Percentiles rank a stretch among this genome's conserved stretches.
These are phyloP conservation scores for Lates calcarifer DNA, from an alignment of 2,113 vertebrate species.

Conservation along the genomic window DNA sequence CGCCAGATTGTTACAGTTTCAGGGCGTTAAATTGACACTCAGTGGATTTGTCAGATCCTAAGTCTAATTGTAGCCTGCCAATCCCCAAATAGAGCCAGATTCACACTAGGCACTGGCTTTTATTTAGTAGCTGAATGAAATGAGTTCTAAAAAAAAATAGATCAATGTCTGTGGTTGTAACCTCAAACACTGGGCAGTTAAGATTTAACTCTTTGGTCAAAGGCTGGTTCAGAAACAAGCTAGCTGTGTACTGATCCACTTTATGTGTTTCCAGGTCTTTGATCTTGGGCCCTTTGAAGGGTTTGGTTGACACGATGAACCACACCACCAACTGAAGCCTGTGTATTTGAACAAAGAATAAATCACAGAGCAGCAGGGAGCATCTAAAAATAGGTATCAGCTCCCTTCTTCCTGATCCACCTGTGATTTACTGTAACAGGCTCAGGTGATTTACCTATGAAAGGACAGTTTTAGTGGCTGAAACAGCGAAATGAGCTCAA, in stretches of 20 bases:
- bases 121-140: background rate
- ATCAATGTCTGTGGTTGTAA: slow-evolving; percentile 11
- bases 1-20: background rate
- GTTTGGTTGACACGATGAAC: slow-evolving; percentile 53
- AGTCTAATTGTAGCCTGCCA: slow-evolving; percentile 6
- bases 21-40: slow-evolving; percentile 9
- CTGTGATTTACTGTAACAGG: slow-evolving; percentile 58
- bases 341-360: slow-evolving; percentile 70
- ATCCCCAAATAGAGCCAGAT: background rate
- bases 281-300: slow-evolving; percentile 70
- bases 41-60: slow-evolving; percentile 31
- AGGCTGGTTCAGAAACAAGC: background rate
- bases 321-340: slow-evolving; percentile 49
- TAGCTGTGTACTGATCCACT: slow-evolving; percentile 36
- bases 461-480: slow-evolving; percentile 27
- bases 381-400: slow-evolving; percentile 67
- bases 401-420: slow-evolving; percentile 44
- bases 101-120: background rate
- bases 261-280: slow-evolving; percentile 62
- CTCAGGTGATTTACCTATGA: slow-evolving; percentile 43
- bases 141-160: background rate
- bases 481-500: slow-evolving; percentile 31
- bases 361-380: slow-evolving; percentile 59
- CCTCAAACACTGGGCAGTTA: slow-evolving; percentile 6
- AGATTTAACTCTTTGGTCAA: slow-evolving; percentile 27